A percentile compares a stretch with the other conserved stretches of the same genome.
phyloP scores from a whole-genome alignment of 2,888 invertebrate species.

The Tenthredo livida region DNA sequence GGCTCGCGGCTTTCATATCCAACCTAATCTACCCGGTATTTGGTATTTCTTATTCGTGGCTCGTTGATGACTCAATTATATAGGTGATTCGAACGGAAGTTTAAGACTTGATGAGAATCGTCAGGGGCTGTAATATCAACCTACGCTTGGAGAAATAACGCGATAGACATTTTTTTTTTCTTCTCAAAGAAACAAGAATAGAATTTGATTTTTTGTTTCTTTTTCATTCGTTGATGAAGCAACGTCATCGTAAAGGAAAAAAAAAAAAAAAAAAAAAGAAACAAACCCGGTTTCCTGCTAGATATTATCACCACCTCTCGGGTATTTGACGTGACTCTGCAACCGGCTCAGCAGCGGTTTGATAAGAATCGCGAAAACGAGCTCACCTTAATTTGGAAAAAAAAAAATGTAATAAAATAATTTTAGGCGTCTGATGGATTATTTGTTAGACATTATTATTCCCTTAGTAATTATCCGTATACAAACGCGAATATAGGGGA shows the following conservation, averaged over 20 bases:
- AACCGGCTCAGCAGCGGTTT: neutral
- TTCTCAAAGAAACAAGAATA: too few species aligned
- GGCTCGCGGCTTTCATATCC: neutral
- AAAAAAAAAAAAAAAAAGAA: neutral
- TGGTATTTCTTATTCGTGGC: neutral
- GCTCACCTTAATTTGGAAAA: neutral
- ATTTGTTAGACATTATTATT: neutral
- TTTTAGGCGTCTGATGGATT: neutral
- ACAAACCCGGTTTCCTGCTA: neutral
- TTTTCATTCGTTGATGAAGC: neutral
- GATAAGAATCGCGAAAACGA: neutral
- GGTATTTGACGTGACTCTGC: neutral
- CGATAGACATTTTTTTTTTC: neutral
- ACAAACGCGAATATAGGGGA: neutral
- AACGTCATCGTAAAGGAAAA: neutral
- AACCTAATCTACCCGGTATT: neutral
- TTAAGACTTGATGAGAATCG: too few species aligned
- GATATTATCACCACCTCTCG: neutral
- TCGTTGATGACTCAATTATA: conserved; percentile 18
- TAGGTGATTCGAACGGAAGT: too few species aligned
- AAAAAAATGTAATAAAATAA: neutral
- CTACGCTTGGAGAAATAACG: neutral
- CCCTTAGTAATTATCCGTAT: neutral
- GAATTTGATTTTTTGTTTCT: too few species aligned
- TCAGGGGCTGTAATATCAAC: neutral